Conservation (phyloP, 2,797 vertebrate species). For the Sebastes vulpes region DNA sequence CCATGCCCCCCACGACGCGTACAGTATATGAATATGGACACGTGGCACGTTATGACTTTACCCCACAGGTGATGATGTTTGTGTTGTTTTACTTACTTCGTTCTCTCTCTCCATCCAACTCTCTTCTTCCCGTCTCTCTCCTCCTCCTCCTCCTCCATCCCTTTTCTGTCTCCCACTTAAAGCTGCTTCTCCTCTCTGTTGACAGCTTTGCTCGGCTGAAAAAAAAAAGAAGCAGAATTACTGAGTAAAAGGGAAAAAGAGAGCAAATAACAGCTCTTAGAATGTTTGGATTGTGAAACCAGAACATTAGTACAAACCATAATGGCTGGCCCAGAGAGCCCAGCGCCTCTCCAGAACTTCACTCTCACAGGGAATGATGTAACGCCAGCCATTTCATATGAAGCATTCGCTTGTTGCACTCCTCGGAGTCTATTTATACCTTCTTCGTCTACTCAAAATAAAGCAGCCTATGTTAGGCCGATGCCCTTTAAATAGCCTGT, state of each 20-base stretch:
- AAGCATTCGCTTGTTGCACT: conserved; percentile 87
- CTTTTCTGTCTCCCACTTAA: conserved; percentile 71
- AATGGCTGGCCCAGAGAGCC: conserved; percentile 85
- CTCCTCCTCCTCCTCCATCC: conserved; percentile 38
- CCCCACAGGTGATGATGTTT: conserved; percentile 8
- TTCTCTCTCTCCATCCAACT: conserved; percentile 4
- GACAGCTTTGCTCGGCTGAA: conserved; percentile 78
- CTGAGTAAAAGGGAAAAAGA: conserved; percentile 84
- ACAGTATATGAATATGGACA: neutral
- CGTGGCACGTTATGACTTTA: neutral
- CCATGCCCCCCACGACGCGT: neutral
- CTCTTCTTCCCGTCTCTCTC: conserved; percentile 29
- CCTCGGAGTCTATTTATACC: conserved; percentile 87
- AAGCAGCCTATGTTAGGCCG: conserved; percentile 83
- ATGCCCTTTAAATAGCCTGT: conserved; percentile 85
- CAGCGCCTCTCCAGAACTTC: conserved; percentile 82
- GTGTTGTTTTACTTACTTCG: conserved; percentile 12
- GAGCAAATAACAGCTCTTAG: conserved; percentile 88
- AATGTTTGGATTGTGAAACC: conserved; percentile 90
- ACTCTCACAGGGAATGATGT: conserved; percentile 87
- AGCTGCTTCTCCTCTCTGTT: conserved; percentile 76
- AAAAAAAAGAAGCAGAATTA: conserved; percentile 80
- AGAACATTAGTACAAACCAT: conserved; percentile 90
- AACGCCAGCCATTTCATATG: conserved; percentile 87
- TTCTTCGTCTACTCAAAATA: conserved; percentile 84